A percentile compares a stretch with the other conserved stretches of the same genome.
Evolutionary conservation across 2,888 invertebrate genomes (phyloP).

Genomic region (Disparrhopalites patrizii): DNA sequence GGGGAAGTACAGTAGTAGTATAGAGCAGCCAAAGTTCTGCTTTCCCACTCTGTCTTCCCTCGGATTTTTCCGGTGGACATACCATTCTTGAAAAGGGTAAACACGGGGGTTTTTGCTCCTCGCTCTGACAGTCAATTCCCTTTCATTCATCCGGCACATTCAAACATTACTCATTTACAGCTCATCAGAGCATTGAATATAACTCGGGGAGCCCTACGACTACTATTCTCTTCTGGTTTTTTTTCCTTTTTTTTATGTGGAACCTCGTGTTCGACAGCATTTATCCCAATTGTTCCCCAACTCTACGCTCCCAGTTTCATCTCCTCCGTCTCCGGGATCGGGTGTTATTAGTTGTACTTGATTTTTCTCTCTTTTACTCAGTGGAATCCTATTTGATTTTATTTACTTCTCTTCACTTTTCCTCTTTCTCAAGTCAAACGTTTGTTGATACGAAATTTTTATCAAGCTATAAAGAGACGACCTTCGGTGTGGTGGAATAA

Average conservation of each 20-base stretch:
- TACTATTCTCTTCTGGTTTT: background rate
- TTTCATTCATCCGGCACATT: constrained; percentile 3
- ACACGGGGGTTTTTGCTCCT: background rate
- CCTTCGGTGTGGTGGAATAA: no score
- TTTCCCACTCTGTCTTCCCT: background rate
- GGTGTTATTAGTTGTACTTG: background rate
- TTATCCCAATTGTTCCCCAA: background rate
- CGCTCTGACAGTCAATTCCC: constrained; percentile 5
- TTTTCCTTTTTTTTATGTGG: background rate
- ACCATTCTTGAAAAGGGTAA: background rate
- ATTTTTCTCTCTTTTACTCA: no score
- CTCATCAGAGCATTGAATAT: background rate
- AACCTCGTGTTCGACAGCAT: background rate
- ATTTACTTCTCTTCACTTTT: no score
- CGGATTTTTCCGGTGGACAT: background rate
- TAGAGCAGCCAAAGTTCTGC: background rate
- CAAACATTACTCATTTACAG: constrained; percentile 3
- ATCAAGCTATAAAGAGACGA: no score
- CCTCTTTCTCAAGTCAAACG: no score
- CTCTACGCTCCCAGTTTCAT: background rate
- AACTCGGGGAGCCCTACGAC: no score
- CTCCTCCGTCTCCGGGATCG: background rate
- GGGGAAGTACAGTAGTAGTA: no score
- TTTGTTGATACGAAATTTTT: no score
- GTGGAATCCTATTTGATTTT: no score